phyloP scores from a whole-genome alignment of 2,113 vertebrate genomes.

The Syngnathoides biaculeatus region DNA sequence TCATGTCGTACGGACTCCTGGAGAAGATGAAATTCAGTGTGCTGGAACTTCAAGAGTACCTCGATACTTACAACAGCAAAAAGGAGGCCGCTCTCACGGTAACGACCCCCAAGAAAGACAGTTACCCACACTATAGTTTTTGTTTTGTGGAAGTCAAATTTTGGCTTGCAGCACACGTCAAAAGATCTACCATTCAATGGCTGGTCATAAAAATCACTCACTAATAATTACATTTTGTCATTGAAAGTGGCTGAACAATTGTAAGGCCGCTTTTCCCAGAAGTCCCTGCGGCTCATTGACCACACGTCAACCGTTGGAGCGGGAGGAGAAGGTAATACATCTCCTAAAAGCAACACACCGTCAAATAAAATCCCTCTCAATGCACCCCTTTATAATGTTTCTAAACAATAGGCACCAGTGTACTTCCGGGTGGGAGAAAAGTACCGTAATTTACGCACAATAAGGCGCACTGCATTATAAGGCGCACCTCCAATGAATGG shows the following conservation, averaged over 20 bases:
- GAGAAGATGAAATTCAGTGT: slow-evolving; percentile 98
- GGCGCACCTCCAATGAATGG: too few species aligned
- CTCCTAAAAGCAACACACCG: background rate
- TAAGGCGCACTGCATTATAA: too few species aligned
- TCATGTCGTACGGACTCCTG: slow-evolving; percentile 91
- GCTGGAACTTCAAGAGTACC: slow-evolving; percentile 93
- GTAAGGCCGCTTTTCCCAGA: slow-evolving; percentile 86
- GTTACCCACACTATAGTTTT: too few species aligned
- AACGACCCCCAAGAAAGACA: slow-evolving; percentile 45
- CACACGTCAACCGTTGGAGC: slow-evolving; percentile 74
- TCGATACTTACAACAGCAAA: slow-evolving; percentile 95
- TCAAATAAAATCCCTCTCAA: background rate
- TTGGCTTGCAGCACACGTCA: too few species aligned
- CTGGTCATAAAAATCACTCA: background rate
- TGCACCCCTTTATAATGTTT: background rate
- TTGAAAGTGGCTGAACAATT: slow-evolving; percentile 89
- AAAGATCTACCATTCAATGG: too few species aligned
- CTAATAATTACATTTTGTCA: slow-evolving; percentile 19
- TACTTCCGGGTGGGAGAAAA: background rate
- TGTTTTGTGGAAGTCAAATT: too few species aligned
- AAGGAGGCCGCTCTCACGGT: slow-evolving; percentile 91
- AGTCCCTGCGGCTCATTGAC: slow-evolving; percentile 71
- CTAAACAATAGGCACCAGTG: too few species aligned
- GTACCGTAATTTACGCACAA: too few species aligned
- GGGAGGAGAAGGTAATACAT: slow-evolving; percentile 83